A percentile compares a stretch with the other conserved stretches of the same genome.
phyloP scores from a whole-genome alignment of 1,140 invertebrate genomes.

The Sycobia sp. region DNA sequence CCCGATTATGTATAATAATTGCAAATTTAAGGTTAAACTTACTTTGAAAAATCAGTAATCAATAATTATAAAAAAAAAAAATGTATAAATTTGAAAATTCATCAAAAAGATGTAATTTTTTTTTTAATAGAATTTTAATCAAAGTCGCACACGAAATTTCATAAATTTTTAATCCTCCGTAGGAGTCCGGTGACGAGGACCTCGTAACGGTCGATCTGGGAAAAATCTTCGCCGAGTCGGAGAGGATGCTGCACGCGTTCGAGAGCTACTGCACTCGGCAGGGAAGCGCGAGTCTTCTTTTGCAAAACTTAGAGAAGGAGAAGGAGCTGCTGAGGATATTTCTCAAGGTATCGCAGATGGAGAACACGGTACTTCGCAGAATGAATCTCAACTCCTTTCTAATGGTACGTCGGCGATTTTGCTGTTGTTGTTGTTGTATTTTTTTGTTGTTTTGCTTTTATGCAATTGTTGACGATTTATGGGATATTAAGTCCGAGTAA shows the following conservation, averaged over 20 bases:
- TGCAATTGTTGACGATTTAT: too few relatives aligned
- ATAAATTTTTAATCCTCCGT: too few relatives aligned
- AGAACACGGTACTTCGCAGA: constrained; percentile 87
- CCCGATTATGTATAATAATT: too few relatives aligned
- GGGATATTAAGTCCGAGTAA: too few relatives aligned
- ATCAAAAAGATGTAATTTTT: too few relatives aligned
- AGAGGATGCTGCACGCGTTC: constrained; percentile 91
- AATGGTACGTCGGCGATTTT: constrained; percentile 77
- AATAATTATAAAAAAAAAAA: too few relatives aligned
- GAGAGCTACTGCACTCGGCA: constrained; percentile 92
- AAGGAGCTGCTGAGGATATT: constrained; percentile 94
- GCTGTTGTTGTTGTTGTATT: too few relatives aligned
- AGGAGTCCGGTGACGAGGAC: constrained; percentile 74
- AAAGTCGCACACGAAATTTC: too few relatives aligned
- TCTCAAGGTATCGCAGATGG: constrained; percentile 93
- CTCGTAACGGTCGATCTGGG: constrained; percentile 88
- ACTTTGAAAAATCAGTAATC: too few relatives aligned
- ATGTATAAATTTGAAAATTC: too few relatives aligned
- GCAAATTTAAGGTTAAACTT: too few relatives aligned
- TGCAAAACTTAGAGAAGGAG: constrained; percentile 92
- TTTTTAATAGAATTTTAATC: too few relatives aligned
- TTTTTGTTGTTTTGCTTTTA: not conserved
- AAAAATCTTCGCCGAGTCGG: constrained; percentile 88
- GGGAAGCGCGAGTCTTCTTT: constrained; percentile 83
- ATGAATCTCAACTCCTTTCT: constrained; percentile 98